Percentiles rank a stretch among this genome's conserved stretches.
Conservation (phyloP, 2,113 vertebrate species). For the Erythrolamprus reginae region DNA sequence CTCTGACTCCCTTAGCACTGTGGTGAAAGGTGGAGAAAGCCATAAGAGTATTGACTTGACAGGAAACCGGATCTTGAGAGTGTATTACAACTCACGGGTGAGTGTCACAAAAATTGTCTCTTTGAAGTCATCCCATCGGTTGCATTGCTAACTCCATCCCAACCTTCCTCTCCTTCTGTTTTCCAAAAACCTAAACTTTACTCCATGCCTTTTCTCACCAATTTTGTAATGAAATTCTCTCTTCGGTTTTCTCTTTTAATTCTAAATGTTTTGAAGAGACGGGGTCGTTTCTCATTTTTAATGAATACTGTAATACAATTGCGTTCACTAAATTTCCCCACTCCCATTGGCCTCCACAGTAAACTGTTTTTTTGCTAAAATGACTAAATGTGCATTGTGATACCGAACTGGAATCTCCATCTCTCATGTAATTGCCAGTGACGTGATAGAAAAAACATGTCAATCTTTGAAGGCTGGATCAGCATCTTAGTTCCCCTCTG, state of each 20-base stretch:
- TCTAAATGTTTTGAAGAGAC: neutral
- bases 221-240: neutral
- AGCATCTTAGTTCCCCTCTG: too few relatives aligned
- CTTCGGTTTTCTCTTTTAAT: too few relatives aligned
- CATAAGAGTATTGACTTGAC: conserved; percentile 86
- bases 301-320: neutral
- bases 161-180: neutral
- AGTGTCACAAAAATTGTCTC: conserved; percentile 7
- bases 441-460: neutral
- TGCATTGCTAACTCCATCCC: neutral
- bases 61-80: conserved; percentile 76
- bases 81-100: conserved; percentile 87
- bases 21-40: conserved; percentile 77
- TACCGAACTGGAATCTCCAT: neutral
- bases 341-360: neutral
- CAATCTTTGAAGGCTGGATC: too few relatives aligned
- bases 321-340: neutral
- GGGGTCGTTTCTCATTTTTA: neutral
- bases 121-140: neutral
- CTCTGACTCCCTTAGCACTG: conserved; percentile 70
- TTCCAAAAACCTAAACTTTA: neutral
- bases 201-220: neutral
- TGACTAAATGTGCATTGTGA: too few relatives aligned
- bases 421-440: neutral
- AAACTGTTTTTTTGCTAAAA: neutral